A percentile compares a stretch with the other conserved stretches of the same genome.
These are phyloP conservation scores for Sylvia borin DNA, from an alignment of 2,797 vertebrate genomes.

Conservation along the genomic window DNA sequence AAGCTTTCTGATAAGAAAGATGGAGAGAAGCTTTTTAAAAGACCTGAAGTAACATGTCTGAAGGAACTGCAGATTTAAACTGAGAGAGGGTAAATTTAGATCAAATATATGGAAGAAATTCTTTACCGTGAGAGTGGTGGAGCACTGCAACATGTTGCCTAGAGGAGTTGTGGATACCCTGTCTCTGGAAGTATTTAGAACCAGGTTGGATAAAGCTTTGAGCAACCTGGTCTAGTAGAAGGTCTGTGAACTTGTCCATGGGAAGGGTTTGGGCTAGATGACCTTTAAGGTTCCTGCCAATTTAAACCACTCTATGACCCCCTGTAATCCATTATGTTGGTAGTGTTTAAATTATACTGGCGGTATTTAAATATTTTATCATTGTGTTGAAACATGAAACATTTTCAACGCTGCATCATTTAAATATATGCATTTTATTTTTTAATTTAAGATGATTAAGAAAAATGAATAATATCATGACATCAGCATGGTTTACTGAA, in stretches of 20 bases:
- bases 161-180: rapidly evolving
- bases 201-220: background rate
- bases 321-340: background rate
- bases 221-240: background rate
- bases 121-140: rapidly evolving
- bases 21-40: background rate
- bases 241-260: background rate
- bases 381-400: background rate
- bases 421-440: background rate
- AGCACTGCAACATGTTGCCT: background rate
- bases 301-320: background rate
- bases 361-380: background rate
- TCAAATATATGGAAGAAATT: background rate
- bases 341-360: background rate
- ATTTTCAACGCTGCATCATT: background rate
- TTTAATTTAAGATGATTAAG: background rate
- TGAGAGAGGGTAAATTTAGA: background rate
- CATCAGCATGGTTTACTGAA: background rate
- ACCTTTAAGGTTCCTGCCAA: background rate
- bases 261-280: background rate
- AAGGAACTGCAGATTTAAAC: background rate
- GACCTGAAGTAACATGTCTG: background rate
- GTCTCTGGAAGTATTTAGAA: background rate
- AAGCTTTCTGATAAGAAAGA: background rate
- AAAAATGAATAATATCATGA: background rate